These are phyloP conservation scores for Nycteola revayana DNA, from an alignment of 2,888 invertebrate species.

Conservation along the genomic window DNA sequence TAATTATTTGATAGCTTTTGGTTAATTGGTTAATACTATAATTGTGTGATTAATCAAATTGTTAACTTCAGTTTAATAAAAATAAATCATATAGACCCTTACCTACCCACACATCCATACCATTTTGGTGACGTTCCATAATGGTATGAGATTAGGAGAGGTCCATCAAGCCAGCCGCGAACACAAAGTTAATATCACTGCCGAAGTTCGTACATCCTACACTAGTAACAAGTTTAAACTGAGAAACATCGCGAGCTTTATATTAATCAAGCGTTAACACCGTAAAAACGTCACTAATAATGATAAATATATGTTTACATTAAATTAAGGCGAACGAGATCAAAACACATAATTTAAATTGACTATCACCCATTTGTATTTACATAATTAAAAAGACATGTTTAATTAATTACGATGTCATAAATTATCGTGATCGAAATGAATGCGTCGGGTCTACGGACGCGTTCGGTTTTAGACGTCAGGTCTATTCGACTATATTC, in stretches of 20 bases:
- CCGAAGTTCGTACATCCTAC: conserved; percentile 46
- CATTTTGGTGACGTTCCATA: conserved; percentile 82
- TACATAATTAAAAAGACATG: conserved; percentile 78
- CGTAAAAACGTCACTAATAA: conserved; percentile 66
- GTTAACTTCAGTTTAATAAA: conserved; percentile 11
- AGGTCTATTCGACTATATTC: conserved; percentile 67
- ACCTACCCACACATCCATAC: conserved; percentile 84
- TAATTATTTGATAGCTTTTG: too few species aligned
- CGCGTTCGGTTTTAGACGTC: conserved; percentile 71
- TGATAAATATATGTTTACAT: conserved; percentile 77
- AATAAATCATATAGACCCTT: conserved; percentile 64
- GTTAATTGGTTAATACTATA: too few species aligned
- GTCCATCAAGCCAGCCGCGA: conserved; percentile 48
- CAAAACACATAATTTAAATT: conserved; percentile 73
- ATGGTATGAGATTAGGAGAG: conserved; percentile 66
- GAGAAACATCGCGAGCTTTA: conserved; percentile 51
- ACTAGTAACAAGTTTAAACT: conserved; percentile 46
- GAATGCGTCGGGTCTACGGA: conserved; percentile 51
- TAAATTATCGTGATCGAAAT: conserved; percentile 71
- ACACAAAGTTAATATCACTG: conserved; percentile 49
- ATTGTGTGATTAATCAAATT: too few species aligned
- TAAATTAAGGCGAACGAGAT: conserved; percentile 69
- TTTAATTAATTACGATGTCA: conserved; percentile 74
- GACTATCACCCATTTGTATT: conserved; percentile 76
- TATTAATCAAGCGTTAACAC: conserved; percentile 43